These are phyloP conservation scores for Lampropteryx suffumata DNA, from an alignment of 2,888 invertebrate genomes.

Conservation along the genomic window DNA sequence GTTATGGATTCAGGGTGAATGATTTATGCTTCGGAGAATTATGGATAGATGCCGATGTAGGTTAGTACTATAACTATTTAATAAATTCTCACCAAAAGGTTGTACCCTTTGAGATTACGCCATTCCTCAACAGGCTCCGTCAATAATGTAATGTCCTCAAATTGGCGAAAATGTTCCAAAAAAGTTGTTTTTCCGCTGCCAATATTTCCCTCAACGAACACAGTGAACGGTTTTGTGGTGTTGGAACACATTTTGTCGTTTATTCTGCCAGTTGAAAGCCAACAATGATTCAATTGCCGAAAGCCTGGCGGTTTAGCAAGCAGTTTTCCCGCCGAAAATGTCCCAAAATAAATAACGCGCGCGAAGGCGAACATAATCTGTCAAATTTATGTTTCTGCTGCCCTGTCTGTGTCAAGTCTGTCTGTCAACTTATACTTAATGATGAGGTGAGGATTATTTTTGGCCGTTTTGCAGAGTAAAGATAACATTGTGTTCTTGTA, in stretches of 20 bases:
- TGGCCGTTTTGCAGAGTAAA: too few species aligned
- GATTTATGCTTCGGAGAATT: too few species aligned
- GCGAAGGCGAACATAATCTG: conserved; percentile 47
- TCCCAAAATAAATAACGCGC: conserved; percentile 55
- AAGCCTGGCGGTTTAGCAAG: conserved; percentile 8
- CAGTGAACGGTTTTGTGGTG: conserved; percentile 87
- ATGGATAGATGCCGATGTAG: not conserved
- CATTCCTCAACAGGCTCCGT: conserved; percentile 93
- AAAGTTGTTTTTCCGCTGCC: conserved; percentile 96
- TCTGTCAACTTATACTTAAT: conserved; percentile 3
- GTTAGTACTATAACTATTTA: not conserved
- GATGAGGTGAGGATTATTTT: too few species aligned
- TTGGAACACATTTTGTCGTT: conserved; percentile 57
- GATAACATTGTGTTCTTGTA: too few species aligned
- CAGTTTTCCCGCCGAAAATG: conserved; percentile 63
- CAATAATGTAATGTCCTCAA: conserved; percentile 85
- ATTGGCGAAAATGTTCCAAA: conserved; percentile 89
- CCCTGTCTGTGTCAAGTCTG: too few species aligned
- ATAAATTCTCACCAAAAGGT: conserved; percentile 83
- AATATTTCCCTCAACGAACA: conserved; percentile 94
- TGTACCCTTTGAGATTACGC: conserved; percentile 90
- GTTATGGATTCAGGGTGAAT: too few species aligned
- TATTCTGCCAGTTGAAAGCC: conserved; percentile 42
- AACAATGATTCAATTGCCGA: conserved; percentile 16
- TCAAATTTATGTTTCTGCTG: conserved; percentile 35